phyloP scores from a whole-genome alignment of 2,113 vertebrate species.

The Megaceryle torquata region DNA sequence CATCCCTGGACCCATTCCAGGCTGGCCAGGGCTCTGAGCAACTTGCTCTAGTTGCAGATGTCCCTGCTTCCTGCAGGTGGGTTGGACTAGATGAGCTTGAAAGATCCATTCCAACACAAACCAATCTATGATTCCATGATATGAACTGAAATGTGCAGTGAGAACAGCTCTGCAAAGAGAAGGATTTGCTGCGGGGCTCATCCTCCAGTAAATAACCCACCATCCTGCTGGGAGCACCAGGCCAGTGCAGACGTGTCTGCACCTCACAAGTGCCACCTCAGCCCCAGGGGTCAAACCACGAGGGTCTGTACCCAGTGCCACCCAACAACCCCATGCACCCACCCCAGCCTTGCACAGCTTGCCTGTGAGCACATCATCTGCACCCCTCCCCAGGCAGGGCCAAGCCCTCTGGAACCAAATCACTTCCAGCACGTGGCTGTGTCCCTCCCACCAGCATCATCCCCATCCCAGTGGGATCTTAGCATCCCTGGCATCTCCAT shows the following conservation, averaged over 20 bases:
- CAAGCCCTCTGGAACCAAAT: background rate
- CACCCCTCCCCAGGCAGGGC: background rate
- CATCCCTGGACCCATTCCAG: no score
- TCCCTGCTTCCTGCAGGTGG: background rate
- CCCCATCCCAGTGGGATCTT: rapidly evolving
- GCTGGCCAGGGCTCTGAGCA: no score
- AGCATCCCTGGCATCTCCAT: rapidly evolving
- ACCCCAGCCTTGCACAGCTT: background rate
- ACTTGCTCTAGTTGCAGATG: background rate
- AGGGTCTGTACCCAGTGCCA: background rate
- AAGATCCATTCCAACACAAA: no score
- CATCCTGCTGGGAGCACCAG: background rate
- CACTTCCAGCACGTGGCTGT: rapidly evolving
- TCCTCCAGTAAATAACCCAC: background rate
- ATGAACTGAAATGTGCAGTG: rapidly evolving
- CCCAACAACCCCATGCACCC: background rate
- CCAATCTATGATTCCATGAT: no score
- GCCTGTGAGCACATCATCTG: no score
- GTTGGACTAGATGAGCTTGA: no score
- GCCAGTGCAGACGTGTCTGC: rapidly evolving
- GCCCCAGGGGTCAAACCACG: no score
- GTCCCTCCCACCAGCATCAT: background rate
- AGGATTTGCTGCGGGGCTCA: rapidly evolving
- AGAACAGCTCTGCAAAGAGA: background rate
- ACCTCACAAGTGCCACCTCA: background rate